Base-by-base conservation (phyloP, 92 coral and sea anemone species). In the Pocillopora meandrina region DNA sequence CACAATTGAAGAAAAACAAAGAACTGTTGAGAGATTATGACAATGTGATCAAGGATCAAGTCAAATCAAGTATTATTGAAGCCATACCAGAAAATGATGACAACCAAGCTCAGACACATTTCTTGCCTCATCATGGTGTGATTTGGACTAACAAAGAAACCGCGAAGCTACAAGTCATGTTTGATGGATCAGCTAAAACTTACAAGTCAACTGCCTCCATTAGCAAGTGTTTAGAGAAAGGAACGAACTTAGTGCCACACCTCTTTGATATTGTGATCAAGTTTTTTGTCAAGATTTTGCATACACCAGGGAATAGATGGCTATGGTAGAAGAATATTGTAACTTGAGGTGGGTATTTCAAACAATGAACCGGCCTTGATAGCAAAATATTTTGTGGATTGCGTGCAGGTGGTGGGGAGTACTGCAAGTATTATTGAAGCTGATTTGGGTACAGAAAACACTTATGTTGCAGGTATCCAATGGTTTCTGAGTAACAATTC, bases 261-360 rank as follows among this genome's bases (percentile, higher is more conserved):
- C 55, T 76, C 13, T 84, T 84, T 42, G 82, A 84, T 80, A 76
- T 57, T 73, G 76, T 76, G 62, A n/a, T 65, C 14, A 84, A 75
- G 77, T 76, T 84, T 59, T n/a, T n/a, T n/a, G n/a, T n/a, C n/a
- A n/a, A n/a, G n/a, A n/a, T 81, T 86, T 87, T 73, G 74, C 72
- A 80, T 79, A 61, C 85, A 72, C 66, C 71, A 85, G 67, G 74
- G 85, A 64, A 55, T 86, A 78, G 89, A 85, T 86, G 85, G 89
- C 85, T 86, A 79, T 61, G 72, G 90, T 66, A 89, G 88, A 65
- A 82, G 89, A 72, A 78, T 89, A 67, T 23, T 89, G 84, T 85
- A 89, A 86, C 89, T 89, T 71, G 84, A 89, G 82, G 81, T 89
- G 60, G 87, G 92, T 65, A 89, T 85, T 18, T 89, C 92, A 79